Evolutionary conservation across 1,140 invertebrate genomes (phyloP).

Genomic region (Euwallacea similis): DNA sequence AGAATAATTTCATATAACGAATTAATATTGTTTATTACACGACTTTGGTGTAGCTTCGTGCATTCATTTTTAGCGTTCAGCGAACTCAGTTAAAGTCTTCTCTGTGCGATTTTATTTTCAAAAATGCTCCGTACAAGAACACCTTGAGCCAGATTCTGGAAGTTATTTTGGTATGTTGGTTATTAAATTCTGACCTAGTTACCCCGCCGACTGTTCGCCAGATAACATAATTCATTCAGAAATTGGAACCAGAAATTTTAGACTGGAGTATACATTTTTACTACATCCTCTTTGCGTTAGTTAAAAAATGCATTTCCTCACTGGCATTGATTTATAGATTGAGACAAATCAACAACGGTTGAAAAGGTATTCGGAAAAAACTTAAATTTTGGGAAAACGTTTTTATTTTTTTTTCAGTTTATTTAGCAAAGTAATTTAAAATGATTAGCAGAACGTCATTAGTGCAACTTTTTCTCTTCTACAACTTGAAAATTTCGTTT

Average conservation of each 20-base stretch:
- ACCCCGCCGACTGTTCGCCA: neutral
- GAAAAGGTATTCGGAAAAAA: neutral
- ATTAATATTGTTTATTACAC: neutral
- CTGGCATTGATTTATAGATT: too few species aligned
- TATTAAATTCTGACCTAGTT: constrained; percentile 14
- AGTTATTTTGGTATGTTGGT: neutral
- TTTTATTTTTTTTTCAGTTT: neutral
- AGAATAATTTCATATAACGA: neutral
- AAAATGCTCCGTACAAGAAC: constrained; percentile 8
- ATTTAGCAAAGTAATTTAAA: neutral
- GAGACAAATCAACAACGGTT: too few species aligned
- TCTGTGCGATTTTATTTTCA: neutral
- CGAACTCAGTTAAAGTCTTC: too few species aligned
- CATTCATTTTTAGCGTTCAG: neutral
- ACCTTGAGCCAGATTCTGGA: constrained; percentile 14
- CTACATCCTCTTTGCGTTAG: too few species aligned
- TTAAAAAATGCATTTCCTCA: constrained; percentile 1
- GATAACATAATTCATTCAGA: neutral
- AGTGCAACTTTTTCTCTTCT: neutral
- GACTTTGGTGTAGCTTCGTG: neutral
- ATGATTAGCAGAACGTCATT: neutral
- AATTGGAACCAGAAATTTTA: too few species aligned
- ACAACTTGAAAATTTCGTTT: neutral
- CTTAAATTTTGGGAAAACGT: neutral
- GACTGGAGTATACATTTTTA: too few species aligned